phyloP scores from a whole-genome alignment of 2,888 invertebrate genomes.

The Serrognathus titanus region DNA sequence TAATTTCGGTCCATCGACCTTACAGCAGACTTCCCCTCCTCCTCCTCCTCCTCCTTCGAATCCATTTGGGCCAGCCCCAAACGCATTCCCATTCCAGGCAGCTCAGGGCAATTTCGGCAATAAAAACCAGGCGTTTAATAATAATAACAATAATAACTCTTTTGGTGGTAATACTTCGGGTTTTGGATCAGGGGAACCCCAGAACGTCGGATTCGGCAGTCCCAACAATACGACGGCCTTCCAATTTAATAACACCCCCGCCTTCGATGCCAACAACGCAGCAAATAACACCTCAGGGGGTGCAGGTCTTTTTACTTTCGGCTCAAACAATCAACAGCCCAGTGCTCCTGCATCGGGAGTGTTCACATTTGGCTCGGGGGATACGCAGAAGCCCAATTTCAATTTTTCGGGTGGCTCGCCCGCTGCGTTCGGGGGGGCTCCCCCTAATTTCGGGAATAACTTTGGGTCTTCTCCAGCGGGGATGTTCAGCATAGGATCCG shows the following conservation, averaged over 20 bases:
- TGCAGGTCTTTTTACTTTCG: slow-evolving; percentile 24
- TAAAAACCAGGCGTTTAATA: background rate
- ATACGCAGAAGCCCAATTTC: slow-evolving; percentile 21
- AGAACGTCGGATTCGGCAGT: background rate
- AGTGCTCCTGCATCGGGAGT: background rate
- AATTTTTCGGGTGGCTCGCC: slow-evolving; percentile 24
- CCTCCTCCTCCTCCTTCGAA: slow-evolving; percentile 1
- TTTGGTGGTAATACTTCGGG: slow-evolving; percentile 11
- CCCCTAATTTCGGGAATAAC: slow-evolving; percentile 22
- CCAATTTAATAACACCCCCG: background rate
- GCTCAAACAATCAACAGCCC: slow-evolving; percentile 9
- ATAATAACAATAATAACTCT: too few relatives aligned
- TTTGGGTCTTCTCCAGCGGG: slow-evolving; percentile 25
- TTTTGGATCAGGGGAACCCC: background rate
- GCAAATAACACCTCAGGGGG: slow-evolving; percentile 11
- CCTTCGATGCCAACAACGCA: slow-evolving; percentile 20
- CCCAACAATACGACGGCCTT: background rate
- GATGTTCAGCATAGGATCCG: slow-evolving; percentile 53
- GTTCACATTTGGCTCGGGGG: slow-evolving; percentile 11
- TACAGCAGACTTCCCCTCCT: background rate
- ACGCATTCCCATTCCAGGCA: background rate
- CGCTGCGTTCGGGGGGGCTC: slow-evolving; percentile 22
- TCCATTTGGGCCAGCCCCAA: background rate
- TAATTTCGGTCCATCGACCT: background rate
- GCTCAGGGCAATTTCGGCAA: background rate